A percentile compares a stretch with the other conserved stretches of the same genome.
Conservation (phyloP, 2,888 invertebrate species). For the Lottia scabra region DNA sequence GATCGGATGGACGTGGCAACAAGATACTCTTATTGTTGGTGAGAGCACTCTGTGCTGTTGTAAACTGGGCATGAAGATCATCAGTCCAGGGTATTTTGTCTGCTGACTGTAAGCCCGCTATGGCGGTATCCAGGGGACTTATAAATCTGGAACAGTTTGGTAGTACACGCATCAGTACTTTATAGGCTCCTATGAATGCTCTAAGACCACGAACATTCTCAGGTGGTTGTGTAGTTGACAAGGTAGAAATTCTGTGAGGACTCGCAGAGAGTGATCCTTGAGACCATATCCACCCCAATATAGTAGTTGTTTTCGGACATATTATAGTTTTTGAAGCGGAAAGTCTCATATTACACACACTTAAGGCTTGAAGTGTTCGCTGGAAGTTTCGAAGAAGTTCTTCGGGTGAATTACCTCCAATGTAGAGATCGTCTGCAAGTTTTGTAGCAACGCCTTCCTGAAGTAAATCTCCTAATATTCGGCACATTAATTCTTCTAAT, state of each 20-base stretch:
- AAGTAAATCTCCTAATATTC: conserved; percentile 31
- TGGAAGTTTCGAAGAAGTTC: conserved; percentile 27
- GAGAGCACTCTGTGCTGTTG: background rate
- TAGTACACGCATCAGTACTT: too few relatives aligned
- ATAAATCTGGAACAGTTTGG: background rate
- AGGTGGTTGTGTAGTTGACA: too few relatives aligned
- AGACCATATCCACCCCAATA: conserved; percentile 37
- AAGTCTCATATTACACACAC: conserved; percentile 17
- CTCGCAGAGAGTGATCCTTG: conserved; percentile 31
- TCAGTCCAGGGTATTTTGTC: too few relatives aligned
- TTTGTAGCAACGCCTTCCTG: conserved; percentile 36
- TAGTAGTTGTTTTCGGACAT: conserved; percentile 23
- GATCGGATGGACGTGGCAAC: background rate
- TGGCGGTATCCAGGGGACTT: background rate
- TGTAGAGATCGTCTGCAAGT: conserved; percentile 42
- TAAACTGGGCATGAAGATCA: too few relatives aligned
- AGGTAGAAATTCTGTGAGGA: too few relatives aligned
- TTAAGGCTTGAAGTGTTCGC: conserved; percentile 25
- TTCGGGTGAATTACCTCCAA: conserved; percentile 29
- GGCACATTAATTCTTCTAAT: conserved; percentile 23
- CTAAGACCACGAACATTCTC: too few relatives aligned
- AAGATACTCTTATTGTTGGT: background rate
- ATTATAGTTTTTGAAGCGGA: conserved; percentile 34
- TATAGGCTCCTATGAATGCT: conserved; percentile 38
- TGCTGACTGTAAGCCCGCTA: background rate